phyloP scores from a whole-genome alignment of 53 echinoderm and acorn worm genomes.

The Hippasteria phrygiana region DNA sequence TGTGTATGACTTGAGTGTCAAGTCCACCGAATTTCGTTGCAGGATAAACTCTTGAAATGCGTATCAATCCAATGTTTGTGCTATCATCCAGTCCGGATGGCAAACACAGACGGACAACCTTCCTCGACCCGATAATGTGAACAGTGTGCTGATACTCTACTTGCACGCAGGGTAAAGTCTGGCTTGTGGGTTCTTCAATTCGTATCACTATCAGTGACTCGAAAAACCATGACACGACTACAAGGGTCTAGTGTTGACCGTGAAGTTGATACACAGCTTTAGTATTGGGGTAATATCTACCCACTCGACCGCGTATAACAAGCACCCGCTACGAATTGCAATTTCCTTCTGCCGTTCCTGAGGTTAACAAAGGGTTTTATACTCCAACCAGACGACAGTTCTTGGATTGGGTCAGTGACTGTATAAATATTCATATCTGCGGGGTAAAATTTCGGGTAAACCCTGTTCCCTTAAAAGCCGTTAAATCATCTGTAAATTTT shows the following conservation, averaged over 20 bases:
- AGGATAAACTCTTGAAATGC: background rate
- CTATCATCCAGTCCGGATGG: background rate
- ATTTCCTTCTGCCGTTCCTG: constrained; percentile 28
- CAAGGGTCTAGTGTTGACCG: background rate
- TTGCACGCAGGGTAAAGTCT: background rate
- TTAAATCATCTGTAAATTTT: background rate
- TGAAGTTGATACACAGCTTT: background rate
- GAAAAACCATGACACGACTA: background rate
- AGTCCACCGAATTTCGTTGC: background rate
- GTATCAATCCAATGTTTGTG: background rate
- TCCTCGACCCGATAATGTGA: background rate
- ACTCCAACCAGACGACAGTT: constrained; percentile 45
- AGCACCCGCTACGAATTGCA: background rate
- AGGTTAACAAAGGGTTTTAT: constrained; percentile 47
- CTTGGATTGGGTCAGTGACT: constrained; percentile 28
- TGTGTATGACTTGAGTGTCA: background rate
- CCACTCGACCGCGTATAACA: constrained; percentile 3
- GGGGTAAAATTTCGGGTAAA: background rate
- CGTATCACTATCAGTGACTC: background rate
- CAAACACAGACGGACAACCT: background rate
- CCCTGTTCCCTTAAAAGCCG: background rate
- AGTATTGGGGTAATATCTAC: background rate
- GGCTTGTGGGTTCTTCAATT: background rate
- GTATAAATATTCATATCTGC: constrained; percentile 45
- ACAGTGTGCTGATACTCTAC: too few relatives aligned